Percentiles rank a stretch among this genome's conserved stretches.
Conservation (phyloP, 2,888 invertebrate species). For the Cephus pulcher region DNA sequence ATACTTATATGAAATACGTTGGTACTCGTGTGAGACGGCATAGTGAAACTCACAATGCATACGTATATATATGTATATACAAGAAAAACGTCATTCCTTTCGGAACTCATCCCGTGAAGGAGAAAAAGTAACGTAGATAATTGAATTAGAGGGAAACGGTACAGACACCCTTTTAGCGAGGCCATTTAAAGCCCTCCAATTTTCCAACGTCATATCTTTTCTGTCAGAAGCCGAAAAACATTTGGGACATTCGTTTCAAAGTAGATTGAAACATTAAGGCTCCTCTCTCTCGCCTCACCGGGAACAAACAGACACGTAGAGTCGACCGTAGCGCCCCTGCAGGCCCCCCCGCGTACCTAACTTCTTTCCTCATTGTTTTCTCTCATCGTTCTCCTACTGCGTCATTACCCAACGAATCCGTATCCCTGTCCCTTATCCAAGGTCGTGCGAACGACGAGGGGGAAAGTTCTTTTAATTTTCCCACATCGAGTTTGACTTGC, state of each 20-base stretch:
- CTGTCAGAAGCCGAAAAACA: constrained; percentile 8
- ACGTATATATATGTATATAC: neutral
- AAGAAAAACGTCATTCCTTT: neutral
- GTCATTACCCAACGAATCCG: neutral
- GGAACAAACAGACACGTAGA: neutral
- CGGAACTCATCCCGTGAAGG: neutral
- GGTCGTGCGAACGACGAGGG: constrained; percentile 18
- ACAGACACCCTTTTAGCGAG: constrained; percentile 38
- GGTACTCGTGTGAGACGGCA: neutral
- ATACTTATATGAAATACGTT: neutral
- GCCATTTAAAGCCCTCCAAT: constrained; percentile 31
- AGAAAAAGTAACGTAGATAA: constrained; percentile 32
- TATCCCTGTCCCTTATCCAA: neutral
- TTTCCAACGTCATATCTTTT: constrained; percentile 13
- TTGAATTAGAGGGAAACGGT: constrained; percentile 39
- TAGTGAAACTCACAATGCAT: neutral
- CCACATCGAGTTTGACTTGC: constrained; percentile 31
- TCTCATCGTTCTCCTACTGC: neutral
- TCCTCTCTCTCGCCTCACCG: neutral
- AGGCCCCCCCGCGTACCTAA: neutral
- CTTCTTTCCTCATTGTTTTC: neutral
- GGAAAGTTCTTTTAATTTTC: constrained; percentile 46
- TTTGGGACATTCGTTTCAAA: neutral
- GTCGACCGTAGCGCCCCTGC: neutral
- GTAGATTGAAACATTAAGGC: constrained; percentile 26